These are phyloP conservation scores for Indri indri DNA, from an alignment of 2,113 vertebrate genomes.

Conservation along the genomic window DNA sequence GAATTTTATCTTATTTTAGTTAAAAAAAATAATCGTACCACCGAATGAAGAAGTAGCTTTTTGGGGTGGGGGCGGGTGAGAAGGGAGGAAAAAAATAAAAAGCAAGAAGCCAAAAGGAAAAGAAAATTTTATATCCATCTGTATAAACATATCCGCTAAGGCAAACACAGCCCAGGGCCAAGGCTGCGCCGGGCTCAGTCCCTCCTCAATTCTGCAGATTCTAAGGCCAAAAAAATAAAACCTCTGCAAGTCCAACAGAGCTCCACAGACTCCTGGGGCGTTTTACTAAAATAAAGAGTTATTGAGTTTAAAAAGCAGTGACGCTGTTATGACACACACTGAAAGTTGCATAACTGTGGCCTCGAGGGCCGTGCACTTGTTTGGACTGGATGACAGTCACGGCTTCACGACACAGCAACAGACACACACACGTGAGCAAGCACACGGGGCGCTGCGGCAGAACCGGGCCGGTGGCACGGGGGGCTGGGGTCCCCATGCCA, in stretches of 20 bases:
- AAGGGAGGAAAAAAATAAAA: not conserved
- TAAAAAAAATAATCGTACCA: slow-evolving; percentile 82
- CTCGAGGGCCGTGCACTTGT: not conserved
- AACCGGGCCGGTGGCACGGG: not conserved
- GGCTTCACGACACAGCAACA: slow-evolving; percentile 63
- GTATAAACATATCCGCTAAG: slow-evolving; percentile 70
- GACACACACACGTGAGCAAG: not conserved
- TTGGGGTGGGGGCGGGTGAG: not conserved
- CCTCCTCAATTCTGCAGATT: slow-evolving; percentile 12
- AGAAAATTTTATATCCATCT: slow-evolving; percentile 63
- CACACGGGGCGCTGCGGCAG: not conserved
- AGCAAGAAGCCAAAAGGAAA: slow-evolving; percentile 56
- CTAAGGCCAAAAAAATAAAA: slow-evolving; percentile 59
- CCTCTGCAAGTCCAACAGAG: slow-evolving; percentile 9
- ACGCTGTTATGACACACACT: not conserved
- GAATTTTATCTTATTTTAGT: slow-evolving; percentile 85
- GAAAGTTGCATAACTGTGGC: slow-evolving; percentile 55
- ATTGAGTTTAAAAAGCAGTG: slow-evolving; percentile 42
- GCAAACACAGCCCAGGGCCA: slow-evolving; percentile 23
- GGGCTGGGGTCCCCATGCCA: slow-evolving; percentile 4
- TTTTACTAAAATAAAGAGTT: slow-evolving; percentile 63
- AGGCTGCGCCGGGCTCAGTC: not conserved
- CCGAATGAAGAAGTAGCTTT: slow-evolving; percentile 65
- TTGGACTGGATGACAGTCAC: slow-evolving; percentile 46
- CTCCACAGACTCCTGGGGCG: not conserved